Conservation (phyloP, 2,888 invertebrate species). For the Cephus sareptanus region DNA sequence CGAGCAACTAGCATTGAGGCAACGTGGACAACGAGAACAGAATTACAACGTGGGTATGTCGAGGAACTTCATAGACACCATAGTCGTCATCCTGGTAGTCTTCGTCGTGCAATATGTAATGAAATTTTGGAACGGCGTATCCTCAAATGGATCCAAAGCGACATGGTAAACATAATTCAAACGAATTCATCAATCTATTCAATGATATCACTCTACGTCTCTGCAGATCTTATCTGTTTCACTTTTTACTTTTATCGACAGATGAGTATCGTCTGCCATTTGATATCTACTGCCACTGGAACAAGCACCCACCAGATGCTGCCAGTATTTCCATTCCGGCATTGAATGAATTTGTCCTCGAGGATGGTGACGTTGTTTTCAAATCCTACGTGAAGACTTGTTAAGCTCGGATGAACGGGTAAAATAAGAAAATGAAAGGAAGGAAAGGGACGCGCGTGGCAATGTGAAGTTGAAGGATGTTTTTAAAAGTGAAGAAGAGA, state of each 20-base stretch:
- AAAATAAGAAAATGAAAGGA: not conserved
- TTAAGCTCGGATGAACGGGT: not conserved
- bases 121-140: slow-evolving; percentile 47
- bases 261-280: not conserved
- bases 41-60: slow-evolving; percentile 47
- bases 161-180: not conserved
- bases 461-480: not conserved
- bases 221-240: not conserved
- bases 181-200: not conserved
- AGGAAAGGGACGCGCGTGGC: not conserved
- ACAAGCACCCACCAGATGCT: not conserved
- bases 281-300: not conserved
- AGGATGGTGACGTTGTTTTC: not conserved
- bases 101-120: slow-evolving; percentile 56
- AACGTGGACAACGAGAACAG: slow-evolving; percentile 54
- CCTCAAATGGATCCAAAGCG: not conserved
- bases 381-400: not conserved
- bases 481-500: not conserved
- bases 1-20: slow-evolving; percentile 57
- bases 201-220: not conserved
- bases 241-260: not conserved
- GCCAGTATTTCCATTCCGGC: not conserved
- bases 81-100: slow-evolving; percentile 55
- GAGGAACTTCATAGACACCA: slow-evolving; percentile 54
- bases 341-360: not conserved